A percentile compares a stretch with the other conserved stretches of the same genome.
Conservation (phyloP, 2,797 vertebrate species). For the Microctenopoma steveboyesi region DNA sequence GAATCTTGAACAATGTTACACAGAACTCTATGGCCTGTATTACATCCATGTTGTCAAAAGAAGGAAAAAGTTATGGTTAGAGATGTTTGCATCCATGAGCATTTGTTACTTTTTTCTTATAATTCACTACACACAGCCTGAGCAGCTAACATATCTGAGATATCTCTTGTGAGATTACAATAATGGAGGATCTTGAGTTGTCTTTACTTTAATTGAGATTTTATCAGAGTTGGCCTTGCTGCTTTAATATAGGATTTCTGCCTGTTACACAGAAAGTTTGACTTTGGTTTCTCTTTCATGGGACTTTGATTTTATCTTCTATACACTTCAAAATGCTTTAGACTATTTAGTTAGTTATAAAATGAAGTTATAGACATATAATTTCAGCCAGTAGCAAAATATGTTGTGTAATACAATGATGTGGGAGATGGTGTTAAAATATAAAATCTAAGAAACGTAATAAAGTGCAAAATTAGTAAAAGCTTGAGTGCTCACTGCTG, state of each 20-base stretch:
- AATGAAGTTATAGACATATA: too few species aligned
- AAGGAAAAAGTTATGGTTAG: too few species aligned
- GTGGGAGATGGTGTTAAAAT: neutral
- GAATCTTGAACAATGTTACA: too few species aligned
- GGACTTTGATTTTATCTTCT: slow-evolving; percentile 10
- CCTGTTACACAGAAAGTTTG: slow-evolving; percentile 22
- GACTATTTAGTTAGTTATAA: too few species aligned
- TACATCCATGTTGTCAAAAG: neutral
- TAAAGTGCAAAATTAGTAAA: neutral
- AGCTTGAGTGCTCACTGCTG: neutral
- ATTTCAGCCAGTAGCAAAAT: neutral
- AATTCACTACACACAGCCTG: neutral
- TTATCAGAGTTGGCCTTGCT: slow-evolving; percentile 35
- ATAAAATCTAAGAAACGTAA: neutral
- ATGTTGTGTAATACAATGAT: neutral
- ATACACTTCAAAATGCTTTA: too few species aligned
- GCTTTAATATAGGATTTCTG: slow-evolving; percentile 39
- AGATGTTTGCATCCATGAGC: neutral
- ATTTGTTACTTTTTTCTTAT: neutral
- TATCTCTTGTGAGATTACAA: slow-evolving; percentile 39
- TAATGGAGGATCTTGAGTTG: slow-evolving; percentile 43
- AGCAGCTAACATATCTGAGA: neutral
- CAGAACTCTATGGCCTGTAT: neutral
- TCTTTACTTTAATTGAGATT: slow-evolving; percentile 39
- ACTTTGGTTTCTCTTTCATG: slow-evolving; percentile 43